Percentiles rank a stretch among this genome's conserved stretches.
Evolutionary conservation across 2,888 invertebrate species (phyloP).

Genomic region (Ochlodes sylvanus): DNA sequence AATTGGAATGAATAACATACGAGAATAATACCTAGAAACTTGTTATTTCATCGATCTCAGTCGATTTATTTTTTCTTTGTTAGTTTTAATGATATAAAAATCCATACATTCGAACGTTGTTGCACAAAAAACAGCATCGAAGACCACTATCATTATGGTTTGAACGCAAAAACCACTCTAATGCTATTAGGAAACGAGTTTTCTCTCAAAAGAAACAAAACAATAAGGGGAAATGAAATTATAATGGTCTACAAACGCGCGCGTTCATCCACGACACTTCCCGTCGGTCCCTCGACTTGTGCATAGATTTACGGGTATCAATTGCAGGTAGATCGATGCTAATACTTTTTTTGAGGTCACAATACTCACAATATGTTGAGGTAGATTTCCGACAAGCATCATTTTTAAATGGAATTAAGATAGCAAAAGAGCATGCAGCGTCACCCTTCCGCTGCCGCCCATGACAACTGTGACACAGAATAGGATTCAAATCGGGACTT

Average conservation of each 20-base stretch:
- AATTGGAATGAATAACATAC: not conserved
- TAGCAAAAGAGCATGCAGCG: too few relatives aligned
- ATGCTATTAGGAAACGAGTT: constrained; percentile 28
- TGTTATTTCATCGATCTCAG: not conserved
- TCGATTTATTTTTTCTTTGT: not conserved
- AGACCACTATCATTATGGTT: constrained; percentile 15
- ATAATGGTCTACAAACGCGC: constrained; percentile 32
- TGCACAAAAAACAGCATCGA: constrained; percentile 2
- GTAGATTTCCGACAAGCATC: not conserved
- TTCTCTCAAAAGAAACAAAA: constrained; percentile 36
- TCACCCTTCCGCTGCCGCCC: too few relatives aligned
- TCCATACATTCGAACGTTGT: not conserved
- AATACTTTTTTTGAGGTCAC: not conserved
- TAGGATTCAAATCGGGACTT: too few relatives aligned
- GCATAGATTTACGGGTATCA: not conserved
- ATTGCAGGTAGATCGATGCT: not conserved
- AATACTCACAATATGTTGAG: too few relatives aligned
- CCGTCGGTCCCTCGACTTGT: constrained; percentile 4
- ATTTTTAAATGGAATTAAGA: too few relatives aligned
- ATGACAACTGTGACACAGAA: too few relatives aligned
- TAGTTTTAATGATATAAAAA: constrained; percentile 1
- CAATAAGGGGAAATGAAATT: constrained; percentile 37
- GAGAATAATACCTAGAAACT: not conserved
- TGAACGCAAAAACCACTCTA: constrained; percentile 20
- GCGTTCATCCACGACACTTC: constrained; percentile 33